Percentiles rank a stretch among this genome's conserved stretches.
Evolutionary conservation across 2,113 vertebrate genomes (phyloP).

Genomic region (Aspidoscelis tigris): DNA sequence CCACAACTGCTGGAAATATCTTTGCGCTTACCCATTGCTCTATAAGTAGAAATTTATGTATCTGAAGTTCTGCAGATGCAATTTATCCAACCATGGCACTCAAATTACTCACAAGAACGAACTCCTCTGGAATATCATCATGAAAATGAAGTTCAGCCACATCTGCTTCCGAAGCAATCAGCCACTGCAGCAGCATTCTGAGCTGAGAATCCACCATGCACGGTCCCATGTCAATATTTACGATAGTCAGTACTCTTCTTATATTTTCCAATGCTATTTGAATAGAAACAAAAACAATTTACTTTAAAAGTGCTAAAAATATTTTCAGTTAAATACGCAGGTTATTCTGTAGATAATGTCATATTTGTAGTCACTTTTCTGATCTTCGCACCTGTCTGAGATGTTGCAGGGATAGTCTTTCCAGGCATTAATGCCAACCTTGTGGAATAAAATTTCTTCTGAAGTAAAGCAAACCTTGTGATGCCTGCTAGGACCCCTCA

Average conservation of each 20-base stretch:
- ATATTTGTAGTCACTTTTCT: neutral
- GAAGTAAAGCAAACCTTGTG: too few relatives aligned
- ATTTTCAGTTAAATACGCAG: neutral
- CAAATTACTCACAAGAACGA: conserved; percentile 83
- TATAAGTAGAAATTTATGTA: neutral
- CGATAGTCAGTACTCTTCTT: conserved; percentile 75
- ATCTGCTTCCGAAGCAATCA: conserved; percentile 88
- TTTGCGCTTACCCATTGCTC: neutral
- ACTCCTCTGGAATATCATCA: conserved; percentile 77
- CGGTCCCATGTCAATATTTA: conserved; percentile 82
- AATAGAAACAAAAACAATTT: conserved; percentile 25
- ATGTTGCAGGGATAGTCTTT: too few relatives aligned
- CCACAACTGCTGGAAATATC: neutral
- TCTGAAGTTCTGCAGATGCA: neutral
- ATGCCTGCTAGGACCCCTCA: too few relatives aligned
- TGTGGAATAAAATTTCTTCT: too few relatives aligned
- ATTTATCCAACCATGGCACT: neutral
- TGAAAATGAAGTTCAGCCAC: conserved; percentile 82
- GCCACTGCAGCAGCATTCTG: conserved; percentile 90
- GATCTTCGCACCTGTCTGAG: too few relatives aligned
- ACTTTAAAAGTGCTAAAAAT: neutral
- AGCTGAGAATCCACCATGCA: conserved; percentile 84
- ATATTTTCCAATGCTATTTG: conserved; percentile 76
- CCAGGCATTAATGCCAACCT: too few relatives aligned
- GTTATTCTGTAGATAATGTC: neutral